phyloP scores from a whole-genome alignment of 2,113 vertebrate genomes.

The Isurus oxyrinchus region DNA sequence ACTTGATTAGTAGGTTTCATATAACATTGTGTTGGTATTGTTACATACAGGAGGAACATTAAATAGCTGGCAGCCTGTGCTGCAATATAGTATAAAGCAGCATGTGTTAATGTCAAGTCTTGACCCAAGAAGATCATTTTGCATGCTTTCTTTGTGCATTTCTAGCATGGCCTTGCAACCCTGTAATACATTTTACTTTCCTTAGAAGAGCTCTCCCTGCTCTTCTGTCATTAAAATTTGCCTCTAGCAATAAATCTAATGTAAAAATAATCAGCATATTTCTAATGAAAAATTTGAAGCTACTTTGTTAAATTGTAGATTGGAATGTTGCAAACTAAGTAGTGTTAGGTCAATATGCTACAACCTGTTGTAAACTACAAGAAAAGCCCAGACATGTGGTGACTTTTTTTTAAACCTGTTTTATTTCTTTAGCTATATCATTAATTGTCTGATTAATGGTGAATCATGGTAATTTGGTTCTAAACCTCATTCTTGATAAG shows the following conservation, averaged over 20 bases:
- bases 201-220: background rate
- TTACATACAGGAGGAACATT: background rate
- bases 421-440: background rate
- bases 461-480: background rate
- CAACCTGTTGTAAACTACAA: background rate
- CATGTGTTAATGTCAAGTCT: background rate
- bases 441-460: conserved; percentile 26
- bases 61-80: background rate
- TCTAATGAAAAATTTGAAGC: background rate
- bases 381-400: background rate
- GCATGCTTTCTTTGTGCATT: background rate
- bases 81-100: background rate
- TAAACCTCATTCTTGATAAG: background rate
- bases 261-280: background rate
- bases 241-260: background rate
- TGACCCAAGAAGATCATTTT: background rate
- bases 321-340: background rate
- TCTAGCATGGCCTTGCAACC: background rate
- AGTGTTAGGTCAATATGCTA: background rate
- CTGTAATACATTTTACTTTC: background rate
- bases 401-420: background rate
- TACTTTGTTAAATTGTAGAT: background rate
- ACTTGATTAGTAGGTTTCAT: background rate
- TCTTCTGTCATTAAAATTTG: background rate
- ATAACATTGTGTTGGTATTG: background rate